Conservation (phyloP, 2,113 vertebrate species). For the Columbina picui region DNA sequence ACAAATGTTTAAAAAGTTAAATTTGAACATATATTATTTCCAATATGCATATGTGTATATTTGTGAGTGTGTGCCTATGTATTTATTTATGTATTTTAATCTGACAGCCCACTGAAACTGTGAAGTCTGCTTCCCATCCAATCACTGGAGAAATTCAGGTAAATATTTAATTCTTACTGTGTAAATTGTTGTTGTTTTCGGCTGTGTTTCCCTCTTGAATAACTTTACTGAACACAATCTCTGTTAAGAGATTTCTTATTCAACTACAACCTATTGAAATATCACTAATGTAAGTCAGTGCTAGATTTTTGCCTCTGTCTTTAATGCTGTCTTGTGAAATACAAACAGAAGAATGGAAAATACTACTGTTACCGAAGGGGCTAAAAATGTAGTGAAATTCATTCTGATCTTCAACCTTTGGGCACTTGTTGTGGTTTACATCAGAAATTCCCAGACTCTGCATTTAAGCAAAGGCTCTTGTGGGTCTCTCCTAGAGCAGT, state of each 20-base stretch:
- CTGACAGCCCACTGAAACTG: conserved; percentile 82
- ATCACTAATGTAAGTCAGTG: background rate
- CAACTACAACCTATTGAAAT: background rate
- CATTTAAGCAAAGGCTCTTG: background rate
- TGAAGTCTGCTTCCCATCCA: conserved; percentile 84
- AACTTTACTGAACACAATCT: background rate
- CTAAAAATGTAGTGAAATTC: background rate
- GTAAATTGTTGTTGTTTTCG: background rate
- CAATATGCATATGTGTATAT: background rate
- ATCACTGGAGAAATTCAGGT: conserved; percentile 99
- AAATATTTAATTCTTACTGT: background rate
- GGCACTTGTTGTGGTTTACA: background rate
- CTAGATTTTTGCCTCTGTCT: background rate
- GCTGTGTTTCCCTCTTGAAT: background rate
- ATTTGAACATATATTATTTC: background rate
- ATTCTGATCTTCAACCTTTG: background rate
- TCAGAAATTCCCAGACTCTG: background rate
- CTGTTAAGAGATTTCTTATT: background rate
- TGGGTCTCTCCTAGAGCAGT: background rate
- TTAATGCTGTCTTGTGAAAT: background rate
- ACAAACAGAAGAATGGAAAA: background rate
- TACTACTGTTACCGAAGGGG: background rate
- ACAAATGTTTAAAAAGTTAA: background rate
- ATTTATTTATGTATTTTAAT: conserved; percentile 42
- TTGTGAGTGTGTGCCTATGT: background rate